phyloP scores from a whole-genome alignment of 2,113 vertebrate genomes.

The Sander vitreus region DNA sequence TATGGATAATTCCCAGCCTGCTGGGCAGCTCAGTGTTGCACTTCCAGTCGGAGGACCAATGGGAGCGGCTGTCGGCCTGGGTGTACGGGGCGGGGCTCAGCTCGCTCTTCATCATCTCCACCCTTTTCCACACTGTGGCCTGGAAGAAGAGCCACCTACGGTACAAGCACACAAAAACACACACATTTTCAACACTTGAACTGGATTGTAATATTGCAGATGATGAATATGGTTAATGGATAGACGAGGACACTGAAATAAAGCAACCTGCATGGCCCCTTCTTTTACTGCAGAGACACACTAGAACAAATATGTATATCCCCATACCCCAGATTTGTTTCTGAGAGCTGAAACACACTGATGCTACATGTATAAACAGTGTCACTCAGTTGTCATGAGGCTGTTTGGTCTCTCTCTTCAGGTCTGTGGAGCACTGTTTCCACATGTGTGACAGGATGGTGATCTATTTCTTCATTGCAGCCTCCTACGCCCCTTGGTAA shows the following conservation, averaged over 20 bases:
- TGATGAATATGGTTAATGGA: not conserved
- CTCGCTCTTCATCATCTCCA: slow-evolving; percentile 96
- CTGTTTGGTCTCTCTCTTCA: slow-evolving; percentile 67
- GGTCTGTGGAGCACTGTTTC: slow-evolving; percentile 93
- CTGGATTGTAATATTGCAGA: not conserved
- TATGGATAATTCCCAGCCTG: slow-evolving; percentile 97
- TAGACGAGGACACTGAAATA: not conserved
- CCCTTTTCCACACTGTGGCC: slow-evolving; percentile 94
- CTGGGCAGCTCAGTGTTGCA: slow-evolving; percentile 92
- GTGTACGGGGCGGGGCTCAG: slow-evolving; percentile 94
- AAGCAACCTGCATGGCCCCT: not conserved
- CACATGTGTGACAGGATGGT: slow-evolving; percentile 98
- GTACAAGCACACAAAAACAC: slow-evolving; percentile 72
- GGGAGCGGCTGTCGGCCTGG: slow-evolving; percentile 95
- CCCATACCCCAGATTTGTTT: not conserved
- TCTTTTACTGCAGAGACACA: not conserved
- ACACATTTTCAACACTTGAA: not conserved
- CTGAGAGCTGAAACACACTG: not conserved
- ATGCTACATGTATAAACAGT: slow-evolving; percentile 29
- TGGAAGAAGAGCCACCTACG: slow-evolving; percentile 97
- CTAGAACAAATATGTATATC: not conserved
- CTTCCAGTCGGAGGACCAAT: slow-evolving; percentile 91
- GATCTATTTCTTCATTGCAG: slow-evolving; percentile 98
- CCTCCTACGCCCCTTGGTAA: slow-evolving; percentile 96
- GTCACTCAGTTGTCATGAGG: slow-evolving; percentile 24